phyloP scores from a whole-genome alignment of 2,113 vertebrate genomes.

The Oryzias celebensis region DNA sequence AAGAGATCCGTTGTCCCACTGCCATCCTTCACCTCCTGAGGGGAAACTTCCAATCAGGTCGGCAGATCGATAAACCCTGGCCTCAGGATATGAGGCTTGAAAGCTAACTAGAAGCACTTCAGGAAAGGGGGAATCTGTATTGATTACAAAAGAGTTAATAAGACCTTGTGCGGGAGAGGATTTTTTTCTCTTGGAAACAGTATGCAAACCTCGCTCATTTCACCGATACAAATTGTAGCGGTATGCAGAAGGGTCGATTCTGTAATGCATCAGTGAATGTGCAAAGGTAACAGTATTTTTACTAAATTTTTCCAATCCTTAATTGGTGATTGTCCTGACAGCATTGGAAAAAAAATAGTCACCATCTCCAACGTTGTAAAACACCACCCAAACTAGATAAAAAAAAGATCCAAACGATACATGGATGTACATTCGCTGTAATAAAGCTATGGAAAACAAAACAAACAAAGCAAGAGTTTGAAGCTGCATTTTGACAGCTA shows the following conservation, averaged over 20 bases:
- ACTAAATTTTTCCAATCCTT: too few species aligned
- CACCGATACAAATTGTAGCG: constrained; percentile 51
- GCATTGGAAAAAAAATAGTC: too few species aligned
- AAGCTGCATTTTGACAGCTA: background rate
- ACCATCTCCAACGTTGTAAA: too few species aligned
- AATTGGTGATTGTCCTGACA: too few species aligned
- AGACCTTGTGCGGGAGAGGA: constrained; percentile 40
- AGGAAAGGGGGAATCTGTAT: constrained; percentile 53
- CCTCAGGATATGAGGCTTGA: constrained; percentile 58
- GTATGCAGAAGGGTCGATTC: background rate
- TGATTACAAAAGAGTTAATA: constrained; percentile 68
- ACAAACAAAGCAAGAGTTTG: background rate
- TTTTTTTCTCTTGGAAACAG: constrained; percentile 24
- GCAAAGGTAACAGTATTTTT: too few species aligned
- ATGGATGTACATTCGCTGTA: too few species aligned
- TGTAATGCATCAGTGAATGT: too few species aligned
- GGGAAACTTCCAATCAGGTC: constrained; percentile 69
- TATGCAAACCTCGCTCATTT: constrained; percentile 13
- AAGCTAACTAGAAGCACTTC: constrained; percentile 69
- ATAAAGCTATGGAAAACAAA: background rate
- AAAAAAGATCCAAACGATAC: too few species aligned
- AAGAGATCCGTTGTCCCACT: constrained; percentile 41
- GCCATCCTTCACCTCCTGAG: constrained; percentile 51
- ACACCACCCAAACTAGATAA: too few species aligned
- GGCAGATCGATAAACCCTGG: constrained; percentile 64